phyloP scores from a whole-genome alignment of 2,888 invertebrate species.

The Eristalis pertinax region DNA sequence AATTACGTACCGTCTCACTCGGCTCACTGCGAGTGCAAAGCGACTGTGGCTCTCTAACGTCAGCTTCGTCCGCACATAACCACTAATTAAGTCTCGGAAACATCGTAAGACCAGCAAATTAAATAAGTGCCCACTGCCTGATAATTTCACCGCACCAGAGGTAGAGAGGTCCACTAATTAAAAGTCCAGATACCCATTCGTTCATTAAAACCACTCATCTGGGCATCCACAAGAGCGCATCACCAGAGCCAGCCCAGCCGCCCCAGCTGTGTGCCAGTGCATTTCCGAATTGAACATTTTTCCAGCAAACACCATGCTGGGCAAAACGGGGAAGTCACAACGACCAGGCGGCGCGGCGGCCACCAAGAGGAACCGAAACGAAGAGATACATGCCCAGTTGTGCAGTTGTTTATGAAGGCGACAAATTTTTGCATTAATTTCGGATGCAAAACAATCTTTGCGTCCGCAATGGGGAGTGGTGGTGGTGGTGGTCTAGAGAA shows the following conservation, averaged over 20 bases:
- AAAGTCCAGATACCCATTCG: constrained; percentile 5
- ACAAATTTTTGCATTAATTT: constrained; percentile 53
- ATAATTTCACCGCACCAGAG: constrained; percentile 4
- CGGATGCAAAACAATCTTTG: constrained; percentile 42
- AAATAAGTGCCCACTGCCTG: constrained; percentile 7
- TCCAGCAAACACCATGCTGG: not conserved
- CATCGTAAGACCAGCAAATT: constrained; percentile 8
- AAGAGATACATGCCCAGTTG: constrained; percentile 5
- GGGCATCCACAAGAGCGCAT: not conserved
- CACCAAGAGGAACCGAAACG: not conserved
- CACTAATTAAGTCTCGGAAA: constrained; percentile 12
- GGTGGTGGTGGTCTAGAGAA: no score
- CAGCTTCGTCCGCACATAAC: not conserved
- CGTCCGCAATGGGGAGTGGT: constrained; percentile 2
- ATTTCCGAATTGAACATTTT: not conserved
- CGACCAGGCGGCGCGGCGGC: not conserved
- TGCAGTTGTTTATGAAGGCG: constrained; percentile 6
- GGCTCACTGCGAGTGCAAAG: not conserved
- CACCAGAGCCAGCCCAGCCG: not conserved
- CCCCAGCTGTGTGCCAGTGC: not conserved
- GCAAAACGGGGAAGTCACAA: not conserved
- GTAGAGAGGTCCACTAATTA: constrained; percentile 6
- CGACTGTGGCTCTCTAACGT: not conserved
- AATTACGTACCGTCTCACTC: not conserved
- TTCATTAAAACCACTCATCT: constrained; percentile 1